Evolutionary conservation across 2,888 invertebrate species (phyloP).

Genomic region (Tholera decimalis): DNA sequence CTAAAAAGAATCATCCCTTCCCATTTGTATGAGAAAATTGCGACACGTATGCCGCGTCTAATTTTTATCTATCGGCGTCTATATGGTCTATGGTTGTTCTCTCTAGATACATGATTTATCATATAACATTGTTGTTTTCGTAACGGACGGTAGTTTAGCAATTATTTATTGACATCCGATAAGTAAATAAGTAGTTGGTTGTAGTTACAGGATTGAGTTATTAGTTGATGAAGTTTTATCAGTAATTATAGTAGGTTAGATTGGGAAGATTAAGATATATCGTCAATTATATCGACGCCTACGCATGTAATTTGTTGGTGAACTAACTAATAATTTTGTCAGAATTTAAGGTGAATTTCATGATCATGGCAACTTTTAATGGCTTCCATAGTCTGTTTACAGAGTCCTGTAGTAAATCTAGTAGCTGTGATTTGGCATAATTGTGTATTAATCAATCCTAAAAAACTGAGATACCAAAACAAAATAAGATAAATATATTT

Average conservation of each 20-base stretch:
- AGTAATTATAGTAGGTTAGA: constrained; percentile 45
- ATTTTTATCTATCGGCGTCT: too few species aligned
- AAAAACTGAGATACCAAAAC: too few species aligned
- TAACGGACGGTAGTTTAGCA: constrained; percentile 15
- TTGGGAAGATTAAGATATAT: constrained; percentile 40
- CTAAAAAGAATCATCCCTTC: too few species aligned
- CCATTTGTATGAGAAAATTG: too few species aligned
- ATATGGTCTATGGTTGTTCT: too few species aligned
- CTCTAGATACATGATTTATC: constrained; percentile 49
- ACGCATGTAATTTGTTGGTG: constrained; percentile 15
- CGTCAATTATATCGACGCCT: constrained; percentile 21
- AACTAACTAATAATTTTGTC: constrained; percentile 4
- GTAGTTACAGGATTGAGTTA: constrained; percentile 44
- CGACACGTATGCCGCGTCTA: too few species aligned
- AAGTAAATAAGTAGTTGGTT: constrained; percentile 41
- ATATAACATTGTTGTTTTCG: constrained; percentile 44
- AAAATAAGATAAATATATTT: too few species aligned
- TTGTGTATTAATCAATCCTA: too few species aligned
- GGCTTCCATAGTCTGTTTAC: too few species aligned
- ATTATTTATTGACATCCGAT: constrained; percentile 44
- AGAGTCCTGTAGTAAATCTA: too few species aligned
- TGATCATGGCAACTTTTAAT: too few species aligned
- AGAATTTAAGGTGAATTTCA: neutral
- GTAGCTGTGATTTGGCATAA: too few species aligned
- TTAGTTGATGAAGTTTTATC: constrained; percentile 26